phyloP scores from a whole-genome alignment of 2,888 invertebrate genomes.

The Hydraecia micacea region DNA sequence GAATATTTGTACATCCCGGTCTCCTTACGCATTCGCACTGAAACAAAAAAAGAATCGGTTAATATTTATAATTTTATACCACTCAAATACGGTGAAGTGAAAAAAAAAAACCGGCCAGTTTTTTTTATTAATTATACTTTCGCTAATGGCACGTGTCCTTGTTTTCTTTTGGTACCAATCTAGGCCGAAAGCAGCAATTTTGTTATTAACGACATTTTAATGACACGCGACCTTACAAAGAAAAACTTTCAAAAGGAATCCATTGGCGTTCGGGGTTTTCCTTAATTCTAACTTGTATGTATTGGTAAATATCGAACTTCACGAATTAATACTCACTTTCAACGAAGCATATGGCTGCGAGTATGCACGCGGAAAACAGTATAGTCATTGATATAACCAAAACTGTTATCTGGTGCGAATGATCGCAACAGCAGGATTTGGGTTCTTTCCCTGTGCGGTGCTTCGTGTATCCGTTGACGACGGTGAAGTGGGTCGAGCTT shows the following conservation, averaged over 20 bases:
- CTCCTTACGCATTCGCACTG: constrained; percentile 89
- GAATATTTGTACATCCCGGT: constrained; percentile 89
- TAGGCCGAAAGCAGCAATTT: constrained; percentile 5
- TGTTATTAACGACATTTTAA: background rate
- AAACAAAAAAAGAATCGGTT: constrained; percentile 70
- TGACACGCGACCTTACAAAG: constrained; percentile 5
- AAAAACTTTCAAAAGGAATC: background rate
- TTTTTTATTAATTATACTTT: background rate
- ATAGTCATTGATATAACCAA: constrained; percentile 95
- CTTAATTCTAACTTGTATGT: background rate
- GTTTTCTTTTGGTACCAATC: constrained; percentile 22
- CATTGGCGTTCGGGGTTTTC: background rate
- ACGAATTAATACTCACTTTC: constrained; percentile 92
- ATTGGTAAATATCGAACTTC: background rate
- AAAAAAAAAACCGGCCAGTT: too few relatives aligned
- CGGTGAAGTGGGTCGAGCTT: constrained; percentile 96
- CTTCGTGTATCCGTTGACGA: constrained; percentile 94
- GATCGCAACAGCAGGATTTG: constrained; percentile 93
- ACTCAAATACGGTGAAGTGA: background rate
- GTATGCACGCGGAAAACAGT: constrained; percentile 94
- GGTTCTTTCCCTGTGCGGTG: constrained; percentile 91
- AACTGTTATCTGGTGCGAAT: constrained; percentile 94
- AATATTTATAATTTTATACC: constrained; percentile 8
- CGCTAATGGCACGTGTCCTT: constrained; percentile 27
- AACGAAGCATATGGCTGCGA: constrained; percentile 95